Percentiles rank a stretch among this genome's conserved stretches.
phyloP scores from a whole-genome alignment of 2,888 invertebrate species.

The Drosophila limbata region DNA sequence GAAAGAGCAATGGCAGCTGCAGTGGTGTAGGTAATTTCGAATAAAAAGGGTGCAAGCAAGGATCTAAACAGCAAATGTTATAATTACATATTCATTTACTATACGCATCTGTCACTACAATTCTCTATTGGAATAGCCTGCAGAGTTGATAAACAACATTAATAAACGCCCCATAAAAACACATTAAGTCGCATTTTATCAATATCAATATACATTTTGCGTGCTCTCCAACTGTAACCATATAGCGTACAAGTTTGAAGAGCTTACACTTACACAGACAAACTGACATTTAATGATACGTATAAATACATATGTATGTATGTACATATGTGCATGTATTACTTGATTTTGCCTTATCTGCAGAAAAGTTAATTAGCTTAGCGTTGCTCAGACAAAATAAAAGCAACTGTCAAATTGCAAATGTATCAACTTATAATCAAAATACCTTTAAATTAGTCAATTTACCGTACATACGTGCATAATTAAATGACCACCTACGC shows the following conservation, averaged over 20 bases:
- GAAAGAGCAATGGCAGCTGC: slow-evolving; percentile 64
- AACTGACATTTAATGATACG: slow-evolving; percentile 18
- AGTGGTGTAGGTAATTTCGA: slow-evolving; percentile 47
- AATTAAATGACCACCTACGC: slow-evolving; percentile 35
- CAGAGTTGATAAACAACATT: slow-evolving; percentile 55
- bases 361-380: slow-evolving; percentile 50
- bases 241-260: slow-evolving; percentile 33
- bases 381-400: slow-evolving; percentile 21
- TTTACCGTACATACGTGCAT: neutral
- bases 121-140: neutral
- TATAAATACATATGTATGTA: slow-evolving; percentile 15
- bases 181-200: slow-evolving; percentile 62
- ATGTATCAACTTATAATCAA: neutral
- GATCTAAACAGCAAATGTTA: slow-evolving; percentile 9
- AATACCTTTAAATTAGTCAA: slow-evolving; percentile 1
- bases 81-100: neutral
- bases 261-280: slow-evolving; percentile 24
- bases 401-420: slow-evolving; percentile 27
- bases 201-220: slow-evolving; percentile 50
- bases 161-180: slow-evolving; percentile 57
- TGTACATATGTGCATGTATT: slow-evolving; percentile 12
- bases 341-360: slow-evolving; percentile 54
- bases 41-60: slow-evolving; percentile 13
- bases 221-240: slow-evolving; percentile 27
- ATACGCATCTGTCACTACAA: neutral